phyloP scores from a whole-genome alignment of 2,888 invertebrate genomes.

The Abscondita cerata region DNA sequence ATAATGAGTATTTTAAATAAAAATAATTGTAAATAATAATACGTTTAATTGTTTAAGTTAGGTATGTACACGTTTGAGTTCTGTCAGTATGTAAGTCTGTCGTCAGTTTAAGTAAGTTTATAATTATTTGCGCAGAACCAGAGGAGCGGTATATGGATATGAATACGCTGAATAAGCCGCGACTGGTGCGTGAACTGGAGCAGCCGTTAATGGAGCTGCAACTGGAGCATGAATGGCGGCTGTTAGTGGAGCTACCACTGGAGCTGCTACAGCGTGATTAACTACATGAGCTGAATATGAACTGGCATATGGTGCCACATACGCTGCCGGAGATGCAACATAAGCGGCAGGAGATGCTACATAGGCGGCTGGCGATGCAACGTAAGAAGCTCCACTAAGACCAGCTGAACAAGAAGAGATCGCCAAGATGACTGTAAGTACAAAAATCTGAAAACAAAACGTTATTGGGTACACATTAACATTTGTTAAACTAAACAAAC shows the following conservation, averaged over 20 bases:
- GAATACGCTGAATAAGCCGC: conserved; percentile 7
- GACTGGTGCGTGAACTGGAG: conserved; percentile 50
- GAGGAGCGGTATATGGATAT: conserved; percentile 18
- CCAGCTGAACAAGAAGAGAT: conserved; percentile 34
- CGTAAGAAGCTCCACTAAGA: conserved; percentile 60
- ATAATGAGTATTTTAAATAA: too few species aligned
- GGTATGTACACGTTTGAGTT: too few species aligned
- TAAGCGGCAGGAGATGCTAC: conserved; percentile 54
- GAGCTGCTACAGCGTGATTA: conserved; percentile 77
- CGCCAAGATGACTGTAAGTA: conserved; percentile 25
- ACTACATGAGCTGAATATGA: conserved; percentile 78
- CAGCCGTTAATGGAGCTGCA: conserved; percentile 69
- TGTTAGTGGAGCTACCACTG: conserved; percentile 59
- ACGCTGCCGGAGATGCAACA: conserved; percentile 58
- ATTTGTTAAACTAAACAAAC: background rate
- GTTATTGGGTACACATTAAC: too few species aligned
- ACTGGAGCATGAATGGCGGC: conserved; percentile 59
- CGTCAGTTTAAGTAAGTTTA: too few species aligned
- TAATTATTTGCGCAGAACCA: conserved; percentile 13
- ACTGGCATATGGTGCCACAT: conserved; percentile 75
- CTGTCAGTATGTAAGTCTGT: too few species aligned
- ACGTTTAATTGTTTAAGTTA: too few species aligned
- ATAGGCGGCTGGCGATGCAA: conserved; percentile 53
- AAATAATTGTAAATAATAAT: too few species aligned
- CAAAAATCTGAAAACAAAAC: conserved; percentile 21